A percentile compares a stretch with the other conserved stretches of the same genome.
phyloP scores from a whole-genome alignment of 2,113 vertebrate species.

The Bubo scandiacus region DNA sequence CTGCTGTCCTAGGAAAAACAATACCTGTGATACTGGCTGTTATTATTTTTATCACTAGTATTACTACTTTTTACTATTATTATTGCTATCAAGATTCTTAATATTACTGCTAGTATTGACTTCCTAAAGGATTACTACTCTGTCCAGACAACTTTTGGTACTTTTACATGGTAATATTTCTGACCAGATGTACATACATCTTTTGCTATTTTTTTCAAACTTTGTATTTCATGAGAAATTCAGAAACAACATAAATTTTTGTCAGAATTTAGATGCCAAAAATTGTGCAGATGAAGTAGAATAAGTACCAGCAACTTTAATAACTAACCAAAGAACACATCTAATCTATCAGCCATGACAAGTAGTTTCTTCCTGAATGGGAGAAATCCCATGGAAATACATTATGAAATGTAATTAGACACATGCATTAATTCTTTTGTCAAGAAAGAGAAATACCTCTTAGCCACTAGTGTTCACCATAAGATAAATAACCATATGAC shows the following conservation, averaged over 20 bases:
- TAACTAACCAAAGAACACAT: not conserved
- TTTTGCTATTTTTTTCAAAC: not conserved
- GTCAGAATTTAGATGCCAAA: not conserved
- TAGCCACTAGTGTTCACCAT: not conserved
- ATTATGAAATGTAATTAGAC: constrained; percentile 2
- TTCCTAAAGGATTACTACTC: not conserved
- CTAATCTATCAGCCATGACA: not conserved
- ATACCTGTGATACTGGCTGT: not conserved
- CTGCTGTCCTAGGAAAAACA: not conserved
- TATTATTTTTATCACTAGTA: not conserved
- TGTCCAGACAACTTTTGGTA: not conserved
- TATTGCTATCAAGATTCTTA: not conserved
- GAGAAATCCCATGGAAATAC: not conserved
- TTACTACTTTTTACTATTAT: not conserved
- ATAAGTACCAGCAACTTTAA: not conserved
- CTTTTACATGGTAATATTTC: not conserved
- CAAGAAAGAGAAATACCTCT: not conserved
- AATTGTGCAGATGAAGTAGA: constrained; percentile 17
- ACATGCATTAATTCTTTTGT: not conserved
- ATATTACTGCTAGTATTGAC: not conserved
- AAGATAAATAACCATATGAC: not conserved
- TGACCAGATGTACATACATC: not conserved
- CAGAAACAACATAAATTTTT: not conserved
- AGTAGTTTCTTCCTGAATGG: not conserved
- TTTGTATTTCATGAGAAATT: not conserved